Conservation (phyloP, 2,113 vertebrate species). For the Cacatua alba region DNA sequence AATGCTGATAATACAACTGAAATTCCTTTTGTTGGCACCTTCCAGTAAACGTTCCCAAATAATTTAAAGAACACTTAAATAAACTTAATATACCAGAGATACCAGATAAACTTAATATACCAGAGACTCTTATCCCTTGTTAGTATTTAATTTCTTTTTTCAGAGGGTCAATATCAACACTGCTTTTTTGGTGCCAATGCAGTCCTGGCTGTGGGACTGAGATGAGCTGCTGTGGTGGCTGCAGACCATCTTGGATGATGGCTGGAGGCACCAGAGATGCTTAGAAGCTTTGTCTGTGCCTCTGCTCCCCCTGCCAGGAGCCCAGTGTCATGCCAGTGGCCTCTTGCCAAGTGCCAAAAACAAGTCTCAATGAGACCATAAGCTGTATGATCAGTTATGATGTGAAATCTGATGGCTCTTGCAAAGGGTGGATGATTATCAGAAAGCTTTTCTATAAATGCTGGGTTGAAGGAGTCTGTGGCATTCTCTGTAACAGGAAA, state of each 20-base stretch:
- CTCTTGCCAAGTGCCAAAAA: neutral
- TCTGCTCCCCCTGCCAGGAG: neutral
- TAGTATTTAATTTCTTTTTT: neutral
- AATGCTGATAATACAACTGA: neutral
- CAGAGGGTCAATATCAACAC: neutral
- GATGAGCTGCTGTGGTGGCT: neutral
- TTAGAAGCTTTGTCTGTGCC: neutral
- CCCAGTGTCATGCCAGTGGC: neutral
- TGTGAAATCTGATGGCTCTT: neutral
- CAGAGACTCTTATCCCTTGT: neutral
- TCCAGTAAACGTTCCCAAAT: neutral
- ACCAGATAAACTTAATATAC: neutral
- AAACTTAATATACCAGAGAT: neutral
- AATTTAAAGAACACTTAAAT: neutral
- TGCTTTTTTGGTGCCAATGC: neutral
- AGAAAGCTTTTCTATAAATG: neutral
- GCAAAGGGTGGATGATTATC: neutral
- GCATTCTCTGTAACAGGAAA: neutral
- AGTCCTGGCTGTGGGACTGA: neutral
- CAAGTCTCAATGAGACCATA: rapidly evolving
- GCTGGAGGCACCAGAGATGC: neutral
- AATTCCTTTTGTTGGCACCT: neutral
- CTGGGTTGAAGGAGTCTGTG: neutral
- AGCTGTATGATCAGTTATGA: rapidly evolving
- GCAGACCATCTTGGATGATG: neutral